Evolutionary conservation across 1,140 invertebrate species (phyloP), one percentile per base, ranked within the genome.

Genomic region (Notospermus geniculatus): DNA sequence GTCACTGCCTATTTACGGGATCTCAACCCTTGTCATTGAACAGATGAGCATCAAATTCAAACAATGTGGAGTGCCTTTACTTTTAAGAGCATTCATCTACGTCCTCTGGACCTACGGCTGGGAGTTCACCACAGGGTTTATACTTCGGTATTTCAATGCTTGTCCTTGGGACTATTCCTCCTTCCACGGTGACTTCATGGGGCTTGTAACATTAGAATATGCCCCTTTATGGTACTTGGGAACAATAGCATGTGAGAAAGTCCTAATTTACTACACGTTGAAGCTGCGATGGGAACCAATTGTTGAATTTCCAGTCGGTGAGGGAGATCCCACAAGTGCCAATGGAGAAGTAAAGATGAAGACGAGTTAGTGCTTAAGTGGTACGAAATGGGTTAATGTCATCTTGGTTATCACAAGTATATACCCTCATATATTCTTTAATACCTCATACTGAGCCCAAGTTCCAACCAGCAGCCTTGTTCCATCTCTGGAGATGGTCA

Each of bases 131-230:
- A 80, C 81, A 46, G 84, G 84, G 13, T 77, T 69, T 59, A 50
- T 84, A n/a, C 69, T 85, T 9, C 73, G 76, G 39, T 71, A 79
- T 53, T 83, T 84, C 62, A 75, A 79, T 63, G 83, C 83, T 0
- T 85, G 84, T 70, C 84, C 84, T 1, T 85, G 84, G 84, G 82
- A 85, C 63, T 85, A 85, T 67, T 79, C 79, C 15, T 78, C 75
- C 22, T 81, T 83, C 68, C 66, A 74, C 57, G 82, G 79, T 63
- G 81, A 85, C 66, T 75, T 85, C 53, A 79, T 79, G 72, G 84
- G 84, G 0, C 70, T 85, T 23, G 76, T 85, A 29, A 85, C 84
- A 9, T 65, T 85, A 9, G 84, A 85, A 66, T 85, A 85, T 71
- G 80, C 82, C 27, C 84, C 84, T 1, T 68, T 85, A 22, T 85